Conservation (phyloP, 2,888 invertebrate genomes). For the Ochlodes sylvanus region DNA sequence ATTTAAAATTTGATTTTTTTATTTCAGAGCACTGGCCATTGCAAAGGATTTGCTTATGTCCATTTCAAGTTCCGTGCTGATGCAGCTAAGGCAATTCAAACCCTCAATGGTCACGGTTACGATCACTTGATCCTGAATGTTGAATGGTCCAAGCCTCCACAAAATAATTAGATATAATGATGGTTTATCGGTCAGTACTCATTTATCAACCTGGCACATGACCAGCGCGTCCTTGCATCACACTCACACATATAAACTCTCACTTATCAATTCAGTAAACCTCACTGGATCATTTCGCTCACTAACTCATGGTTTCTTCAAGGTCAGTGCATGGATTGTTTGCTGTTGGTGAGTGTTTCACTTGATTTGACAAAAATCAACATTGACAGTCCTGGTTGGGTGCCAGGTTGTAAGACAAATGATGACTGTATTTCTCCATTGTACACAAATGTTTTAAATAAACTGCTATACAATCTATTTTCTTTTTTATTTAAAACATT, state of each 20-base stretch:
- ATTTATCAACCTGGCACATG: too few species aligned
- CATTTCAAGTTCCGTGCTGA: constrained; percentile 97
- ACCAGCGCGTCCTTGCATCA: too few species aligned
- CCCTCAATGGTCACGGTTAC: constrained; percentile 96
- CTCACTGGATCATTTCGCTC: too few species aligned
- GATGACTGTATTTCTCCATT: background rate
- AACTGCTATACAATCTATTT: constrained; percentile 4
- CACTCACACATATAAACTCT: too few species aligned
- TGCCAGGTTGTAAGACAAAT: too few species aligned
- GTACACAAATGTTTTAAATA: constrained; percentile 25
- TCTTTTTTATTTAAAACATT: background rate
- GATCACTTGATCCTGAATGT: constrained; percentile 99
- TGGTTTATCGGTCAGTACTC: background rate
- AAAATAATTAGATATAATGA: constrained; percentile 62
- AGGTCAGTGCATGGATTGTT: too few species aligned
- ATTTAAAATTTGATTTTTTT: constrained; percentile 43
- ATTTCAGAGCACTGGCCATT: constrained; percentile 89
- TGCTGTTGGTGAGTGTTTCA: too few species aligned
- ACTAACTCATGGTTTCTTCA: too few species aligned
- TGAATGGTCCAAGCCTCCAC: constrained; percentile 98
- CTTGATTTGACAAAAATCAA: too few species aligned
- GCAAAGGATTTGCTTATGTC: constrained; percentile 99
- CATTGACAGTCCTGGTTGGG: too few species aligned
- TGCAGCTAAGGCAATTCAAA: constrained; percentile 95
- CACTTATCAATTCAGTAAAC: too few species aligned